These are phyloP conservation scores for Lysiphlebus fabarum DNA, from an alignment of 1,140 invertebrate genomes.

Conservation along the genomic window DNA sequence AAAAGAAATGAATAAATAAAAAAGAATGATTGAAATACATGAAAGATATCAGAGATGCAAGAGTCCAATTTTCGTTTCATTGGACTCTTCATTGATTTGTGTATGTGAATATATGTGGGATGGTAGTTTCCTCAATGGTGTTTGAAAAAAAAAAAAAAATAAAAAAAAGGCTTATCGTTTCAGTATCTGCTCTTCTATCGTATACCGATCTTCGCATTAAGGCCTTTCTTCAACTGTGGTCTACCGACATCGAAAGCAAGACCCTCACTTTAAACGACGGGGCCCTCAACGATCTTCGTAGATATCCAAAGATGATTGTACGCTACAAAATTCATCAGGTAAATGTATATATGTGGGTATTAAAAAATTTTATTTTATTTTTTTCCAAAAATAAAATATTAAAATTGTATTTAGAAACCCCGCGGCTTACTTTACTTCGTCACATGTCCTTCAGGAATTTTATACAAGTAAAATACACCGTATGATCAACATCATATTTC, in stretches of 20 bases:
- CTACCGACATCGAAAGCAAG: constrained; percentile 29
- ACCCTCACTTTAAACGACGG: constrained; percentile 10
- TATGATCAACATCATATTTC: constrained; percentile 5
- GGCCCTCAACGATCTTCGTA: constrained; percentile 23
- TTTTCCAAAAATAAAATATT: too few species aligned
- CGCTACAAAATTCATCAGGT: too few species aligned
- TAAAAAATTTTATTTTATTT: too few species aligned
- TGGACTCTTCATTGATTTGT: background rate
- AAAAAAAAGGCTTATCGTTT: constrained; percentile 42
- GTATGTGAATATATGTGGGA: constrained; percentile 9
- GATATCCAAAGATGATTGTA: constrained; percentile 37
- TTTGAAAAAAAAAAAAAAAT: constrained; percentile 44
- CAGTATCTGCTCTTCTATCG: constrained; percentile 38
- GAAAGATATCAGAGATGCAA: too few species aligned
- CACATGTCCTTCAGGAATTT: constrained; percentile 26
- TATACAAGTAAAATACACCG: background rate
- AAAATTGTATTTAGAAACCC: too few species aligned
- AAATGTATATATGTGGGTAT: too few species aligned
- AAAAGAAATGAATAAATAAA: background rate
- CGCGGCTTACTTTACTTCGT: constrained; percentile 17
- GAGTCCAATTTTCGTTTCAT: too few species aligned
- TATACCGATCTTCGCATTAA: constrained; percentile 38
- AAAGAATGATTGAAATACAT: too few species aligned
- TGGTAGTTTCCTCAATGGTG: constrained; percentile 31
- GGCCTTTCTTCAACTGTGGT: constrained; percentile 39